Base-by-base conservation (phyloP, 1,140 invertebrate genomes). In the Telenomus remus region DNA sequence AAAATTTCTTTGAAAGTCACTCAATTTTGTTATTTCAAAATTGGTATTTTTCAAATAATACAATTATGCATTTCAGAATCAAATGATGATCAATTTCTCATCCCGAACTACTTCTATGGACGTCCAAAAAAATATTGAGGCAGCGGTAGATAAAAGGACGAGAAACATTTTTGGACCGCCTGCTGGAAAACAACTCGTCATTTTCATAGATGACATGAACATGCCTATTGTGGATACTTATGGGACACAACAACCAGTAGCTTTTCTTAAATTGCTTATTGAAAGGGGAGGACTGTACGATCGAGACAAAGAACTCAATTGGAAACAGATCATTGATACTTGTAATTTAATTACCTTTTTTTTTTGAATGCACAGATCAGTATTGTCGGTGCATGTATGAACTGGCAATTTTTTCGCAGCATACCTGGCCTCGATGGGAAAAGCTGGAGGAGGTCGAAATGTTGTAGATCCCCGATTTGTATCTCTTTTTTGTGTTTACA, bases 201-300 rank as follows among this genome's bases (percentile, higher is more conserved):
- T 96, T 72, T 97, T 97, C 82, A 94, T 98, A 73, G 96, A 98
- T 83, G 95, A 98, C 80, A 93, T 98, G 92, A 97, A 97, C 85
- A 97, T 97, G 95, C 95, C 96, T 37, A 91, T 95, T 86, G 93
- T 96, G 19, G 94, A 94, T 82, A 94, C 91, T 0, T 97, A 97
- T 81, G 96, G 96, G 0, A 97, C 95, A 0, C 96, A 97, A 85
- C 96, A 97, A 80, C 96, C 96, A 0, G 96, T 97, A 70, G 96
- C 96, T 0, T 83, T 97, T 6, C 86, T 98, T 0, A 97, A 97
- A 85, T 84, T 97, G 14, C 83, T 97, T 0, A 91, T 97, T 47
- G 95, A 97, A 85, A 91, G 92, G 76, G 93, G 93, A 70, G 96
- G 96, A 16, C 91, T 96, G 77, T 97, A 96, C 83, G 95, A 96